phyloP scores from a whole-genome alignment of 2,113 vertebrate species.

The Ochotona princeps region DNA sequence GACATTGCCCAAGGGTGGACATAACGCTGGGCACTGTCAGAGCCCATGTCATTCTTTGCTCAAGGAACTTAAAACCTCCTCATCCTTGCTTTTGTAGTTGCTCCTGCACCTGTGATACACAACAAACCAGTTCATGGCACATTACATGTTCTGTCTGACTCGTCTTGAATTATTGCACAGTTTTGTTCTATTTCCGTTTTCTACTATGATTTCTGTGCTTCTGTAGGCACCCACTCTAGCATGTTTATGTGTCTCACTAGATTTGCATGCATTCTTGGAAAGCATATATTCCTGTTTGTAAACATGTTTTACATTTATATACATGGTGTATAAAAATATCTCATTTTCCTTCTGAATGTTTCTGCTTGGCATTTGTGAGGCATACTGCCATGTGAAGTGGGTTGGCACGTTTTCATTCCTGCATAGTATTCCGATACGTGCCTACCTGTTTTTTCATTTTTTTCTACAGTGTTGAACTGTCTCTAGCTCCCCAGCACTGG shows the following conservation, averaged over 20 bases:
- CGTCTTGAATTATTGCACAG: background rate
- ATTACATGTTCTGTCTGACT: background rate
- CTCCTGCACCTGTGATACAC: background rate
- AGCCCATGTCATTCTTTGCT: too few relatives aligned
- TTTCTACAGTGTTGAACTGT: background rate
- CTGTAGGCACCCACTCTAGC: background rate
- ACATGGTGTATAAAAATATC: background rate
- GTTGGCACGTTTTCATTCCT: background rate
- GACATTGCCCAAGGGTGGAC: background rate
- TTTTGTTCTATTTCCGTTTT: background rate
- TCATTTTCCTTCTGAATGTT: background rate
- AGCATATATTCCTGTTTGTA: background rate
- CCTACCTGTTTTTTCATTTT: background rate
- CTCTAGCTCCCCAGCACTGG: background rate
- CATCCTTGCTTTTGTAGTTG: background rate
- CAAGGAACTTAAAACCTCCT: rapidly evolving
- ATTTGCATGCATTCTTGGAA: background rate
- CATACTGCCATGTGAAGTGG: background rate
- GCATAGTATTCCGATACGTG: background rate
- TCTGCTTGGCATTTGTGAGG: background rate
- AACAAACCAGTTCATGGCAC: background rate
- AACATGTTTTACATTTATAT: background rate
- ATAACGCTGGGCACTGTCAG: rapidly evolving
- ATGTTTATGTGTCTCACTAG: background rate
- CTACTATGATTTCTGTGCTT: background rate